These are phyloP conservation scores for Rhynchophorus ferrugineus DNA, from an alignment of 1,140 invertebrate genomes.

Conservation along the genomic window DNA sequence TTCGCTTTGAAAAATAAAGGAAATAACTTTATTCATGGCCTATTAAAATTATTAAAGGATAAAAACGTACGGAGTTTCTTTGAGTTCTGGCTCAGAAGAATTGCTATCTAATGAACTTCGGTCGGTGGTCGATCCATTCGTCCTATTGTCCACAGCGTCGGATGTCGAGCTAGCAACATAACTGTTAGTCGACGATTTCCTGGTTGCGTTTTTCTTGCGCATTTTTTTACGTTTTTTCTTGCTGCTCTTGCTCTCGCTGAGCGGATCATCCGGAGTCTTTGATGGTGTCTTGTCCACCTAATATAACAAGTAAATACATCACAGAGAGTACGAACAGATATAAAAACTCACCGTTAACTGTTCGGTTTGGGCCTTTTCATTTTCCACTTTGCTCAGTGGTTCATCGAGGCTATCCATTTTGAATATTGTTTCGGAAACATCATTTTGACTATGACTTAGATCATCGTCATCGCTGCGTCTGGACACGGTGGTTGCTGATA, in stretches of 20 bases:
- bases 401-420: constrained; percentile 60
- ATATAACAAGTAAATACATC: too few relatives aligned
- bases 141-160: constrained; percentile 25
- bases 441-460: constrained; percentile 38
- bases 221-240: constrained; percentile 70
- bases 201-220: constrained; percentile 66
- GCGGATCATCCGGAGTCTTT: constrained; percentile 35
- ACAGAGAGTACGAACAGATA: too few relatives aligned
- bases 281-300: constrained; percentile 6
- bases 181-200: constrained; percentile 52
- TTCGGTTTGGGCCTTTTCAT: constrained; percentile 41
- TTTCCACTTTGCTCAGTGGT: constrained; percentile 40
- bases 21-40: too few relatives aligned
- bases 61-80: constrained; percentile 32
- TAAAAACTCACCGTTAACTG: too few relatives aligned
- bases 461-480: constrained; percentile 32
- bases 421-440: constrained; percentile 52
- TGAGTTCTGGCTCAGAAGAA: constrained; percentile 36
- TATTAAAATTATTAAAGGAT: too few relatives aligned
- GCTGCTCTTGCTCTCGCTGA: constrained; percentile 41
- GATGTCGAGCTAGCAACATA: constrained; percentile 13
- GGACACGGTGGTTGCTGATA: constrained; percentile 33
- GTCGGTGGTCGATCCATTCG: constrained; percentile 33
- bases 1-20: too few relatives aligned
- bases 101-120: constrained; percentile 37